Evolutionary conservation across 2,888 invertebrate species (phyloP), one percentile per base, ranked within the genome.

Genomic region (Trissolcus brochymenae): DNA sequence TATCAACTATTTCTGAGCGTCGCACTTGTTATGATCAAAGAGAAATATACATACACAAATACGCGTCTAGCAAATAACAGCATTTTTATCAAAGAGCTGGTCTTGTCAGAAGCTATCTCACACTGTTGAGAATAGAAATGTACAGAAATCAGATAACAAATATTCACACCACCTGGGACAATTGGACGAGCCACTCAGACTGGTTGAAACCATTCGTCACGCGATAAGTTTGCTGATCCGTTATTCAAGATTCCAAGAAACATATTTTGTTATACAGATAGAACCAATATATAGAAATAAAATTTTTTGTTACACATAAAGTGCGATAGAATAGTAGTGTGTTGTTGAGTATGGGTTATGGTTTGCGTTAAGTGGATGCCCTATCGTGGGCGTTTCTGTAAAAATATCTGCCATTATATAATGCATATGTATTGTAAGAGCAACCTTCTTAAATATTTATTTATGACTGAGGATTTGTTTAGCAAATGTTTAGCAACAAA

Each of bases 61-160:
- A 21, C 29, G n/a, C 25, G 25, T 17, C 16, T 40, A 43, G 17
- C n/a, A 43, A 14, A n/a, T 17, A 57, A 21, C 14, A 9, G 43
- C 49, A 16, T 29, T 46, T 54, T 11, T 54, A 35, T 41, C 40
- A 51, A 59, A 59, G 19, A 43, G 29, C 29, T 25, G 16, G 51
- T n/a, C 51, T n/a, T 55, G 61, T 70, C 53, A 61, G 19, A 62
- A 49, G 13, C 16, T 19, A 19, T 19, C 25, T 29, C 13, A 14
- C 19, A 61, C 56, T 56, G 25, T 19, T n/a, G 19, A 35, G 13
- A 9, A 6, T 19, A 50, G 25, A 71, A 46, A 46, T 56, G n/a
- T n/a, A 35, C 16, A 41, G 66, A 73, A 66, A 73, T 66, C 61
- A 56, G 66, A 61, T 73, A 56, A 73, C 61, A 73, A 65, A 73